Evolutionary conservation across 2,888 invertebrate genomes (phyloP), one percentile per base, ranked within the genome.

Genomic region (Apamea epomidion): DNA sequence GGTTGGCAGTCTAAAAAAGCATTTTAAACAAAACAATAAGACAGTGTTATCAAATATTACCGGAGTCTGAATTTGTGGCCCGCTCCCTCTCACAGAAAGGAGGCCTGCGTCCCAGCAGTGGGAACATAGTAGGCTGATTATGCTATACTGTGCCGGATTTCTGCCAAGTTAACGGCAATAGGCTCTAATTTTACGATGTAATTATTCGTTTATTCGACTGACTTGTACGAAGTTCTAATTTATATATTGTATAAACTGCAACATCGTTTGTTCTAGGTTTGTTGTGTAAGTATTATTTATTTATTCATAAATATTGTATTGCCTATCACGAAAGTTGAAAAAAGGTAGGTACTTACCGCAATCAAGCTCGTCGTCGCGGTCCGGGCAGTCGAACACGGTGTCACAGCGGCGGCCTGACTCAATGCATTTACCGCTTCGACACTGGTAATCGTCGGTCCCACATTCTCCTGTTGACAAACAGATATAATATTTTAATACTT

Each of bases 351-450:
- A 91, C 94, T 92, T 93, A 97, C 97, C 94, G 94, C 98, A 98
- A 86, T 97, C 92, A 42, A 88, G 90, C 94, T 98, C 98, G 88
- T 98, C 98, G 90, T 98, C 98, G 62, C 95, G 95, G 80, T 97
- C 95, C 21, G 92, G 92, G 89, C 98, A 98, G 90, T 98, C 98
- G n/a, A 88, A 77, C 21, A 96, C 94, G 7, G 95, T 93, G 92
- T 98, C 97, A 93, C 98, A 98, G 81, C 96, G 96, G 82, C 97
- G 96, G 58, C 91, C 90, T 21, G 93, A 92, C 83, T 96, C 96
- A 86, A 98, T 97, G 90, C 98, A 98, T 78, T 95, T 94, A 45
- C 97, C 97, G 88, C 97, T 96, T 84, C 95, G 90, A 92, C 98
- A 98, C 4, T 93, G 93, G 92, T 97, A 97, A 88, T 97, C 96